phyloP scores from a whole-genome alignment of 2,113 vertebrate genomes.

The Hassar affinis region DNA sequence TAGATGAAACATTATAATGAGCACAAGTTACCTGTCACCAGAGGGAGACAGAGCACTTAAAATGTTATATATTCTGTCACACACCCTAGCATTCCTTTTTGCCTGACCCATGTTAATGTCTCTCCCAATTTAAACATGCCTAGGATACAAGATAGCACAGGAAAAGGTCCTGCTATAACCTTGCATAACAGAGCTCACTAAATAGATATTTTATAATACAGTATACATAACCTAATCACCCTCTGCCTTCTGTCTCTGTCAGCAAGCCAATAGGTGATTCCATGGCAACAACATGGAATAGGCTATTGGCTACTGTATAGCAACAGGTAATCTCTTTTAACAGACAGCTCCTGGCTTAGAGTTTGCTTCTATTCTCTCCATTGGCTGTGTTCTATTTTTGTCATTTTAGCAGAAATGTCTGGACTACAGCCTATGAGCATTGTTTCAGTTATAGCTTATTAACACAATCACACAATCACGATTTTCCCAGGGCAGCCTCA shows the following conservation, averaged over 20 bases:
- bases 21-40: neutral
- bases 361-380: slow-evolving; percentile 15
- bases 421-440: neutral
- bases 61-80: slow-evolving; percentile 9
- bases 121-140: slow-evolving; percentile 22
- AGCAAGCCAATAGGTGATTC: slow-evolving; percentile 32
- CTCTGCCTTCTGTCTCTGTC: slow-evolving; percentile 16
- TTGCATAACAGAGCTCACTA: neutral
- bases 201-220: neutral
- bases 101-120: slow-evolving; percentile 35
- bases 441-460: neutral
- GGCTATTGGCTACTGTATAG: slow-evolving; percentile 43
- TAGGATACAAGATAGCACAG: neutral
- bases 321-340: slow-evolving; percentile 51
- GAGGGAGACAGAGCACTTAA: slow-evolving; percentile 38
- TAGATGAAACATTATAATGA: neutral
- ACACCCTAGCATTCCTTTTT: slow-evolving; percentile 30
- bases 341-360: slow-evolving; percentile 34
- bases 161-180: neutral
- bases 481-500: too few relatives aligned
- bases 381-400: neutral
- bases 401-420: neutral
- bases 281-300: slow-evolving; percentile 49
- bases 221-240: neutral
- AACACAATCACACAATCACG: neutral